Evolutionary conservation across 2,888 invertebrate genomes (phyloP).

Genomic region (Phymatocera aterrima): DNA sequence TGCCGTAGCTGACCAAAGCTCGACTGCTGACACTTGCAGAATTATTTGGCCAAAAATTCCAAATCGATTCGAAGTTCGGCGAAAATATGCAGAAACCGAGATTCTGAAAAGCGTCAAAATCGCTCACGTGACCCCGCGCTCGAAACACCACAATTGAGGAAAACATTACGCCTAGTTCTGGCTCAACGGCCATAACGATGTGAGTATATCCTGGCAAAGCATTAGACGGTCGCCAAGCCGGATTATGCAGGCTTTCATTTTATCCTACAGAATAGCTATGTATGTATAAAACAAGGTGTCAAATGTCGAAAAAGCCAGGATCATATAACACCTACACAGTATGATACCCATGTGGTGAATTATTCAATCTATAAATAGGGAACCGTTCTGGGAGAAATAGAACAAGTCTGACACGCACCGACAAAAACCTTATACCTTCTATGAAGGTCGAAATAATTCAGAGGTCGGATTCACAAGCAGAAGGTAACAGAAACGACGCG

Average conservation of each 20-base stretch:
- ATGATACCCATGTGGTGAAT: neutral
- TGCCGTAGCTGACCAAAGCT: too few relatives aligned
- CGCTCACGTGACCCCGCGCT: too few relatives aligned
- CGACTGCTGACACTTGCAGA: too few relatives aligned
- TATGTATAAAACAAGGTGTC: neutral
- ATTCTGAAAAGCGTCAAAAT: too few relatives aligned
- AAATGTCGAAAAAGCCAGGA: neutral
- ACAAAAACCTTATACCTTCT: neutral
- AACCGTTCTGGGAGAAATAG: neutral
- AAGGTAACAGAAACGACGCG: neutral
- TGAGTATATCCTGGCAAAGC: neutral
- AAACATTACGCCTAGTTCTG: slow-evolving; percentile 8
- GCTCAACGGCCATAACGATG: neutral
- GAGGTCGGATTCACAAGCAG: neutral
- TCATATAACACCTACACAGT: too few relatives aligned
- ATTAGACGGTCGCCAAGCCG: slow-evolving; percentile 4
- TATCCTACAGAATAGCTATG: neutral
- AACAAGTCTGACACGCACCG: neutral
- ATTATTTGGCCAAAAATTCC: too few relatives aligned
- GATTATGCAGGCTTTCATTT: neutral
- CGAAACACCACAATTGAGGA: neutral
- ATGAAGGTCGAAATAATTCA: neutral
- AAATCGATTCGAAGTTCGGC: too few relatives aligned
- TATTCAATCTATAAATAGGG: neutral
- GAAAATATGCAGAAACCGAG: too few relatives aligned